Percentiles rank a stretch among this genome's conserved stretches.
phyloP scores from a whole-genome alignment of 2,888 invertebrate species.

The Monoplex corrugatus region DNA sequence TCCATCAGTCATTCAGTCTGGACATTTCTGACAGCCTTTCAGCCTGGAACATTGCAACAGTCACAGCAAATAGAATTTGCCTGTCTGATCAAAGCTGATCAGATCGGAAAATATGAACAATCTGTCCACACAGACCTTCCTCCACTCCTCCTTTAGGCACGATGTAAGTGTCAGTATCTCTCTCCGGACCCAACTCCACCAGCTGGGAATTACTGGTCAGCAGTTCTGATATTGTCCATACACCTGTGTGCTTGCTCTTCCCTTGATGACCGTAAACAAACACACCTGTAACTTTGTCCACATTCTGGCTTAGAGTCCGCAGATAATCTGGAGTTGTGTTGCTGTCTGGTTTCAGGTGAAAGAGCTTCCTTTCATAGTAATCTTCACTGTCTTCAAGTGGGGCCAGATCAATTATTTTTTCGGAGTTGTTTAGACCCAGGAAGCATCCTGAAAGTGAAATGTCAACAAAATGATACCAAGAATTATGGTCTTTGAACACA shows the following conservation, averaged over 20 bases:
- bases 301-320: neutral
- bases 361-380: slow-evolving; percentile 2
- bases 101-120: slow-evolving; percentile 55
- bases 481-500: too few species aligned
- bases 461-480: too few species aligned
- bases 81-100: slow-evolving; percentile 2
- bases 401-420: slow-evolving; percentile 4
- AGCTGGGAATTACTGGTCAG: slow-evolving; percentile 70
- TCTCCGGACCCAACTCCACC: slow-evolving; percentile 64
- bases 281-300: slow-evolving; percentile 26
- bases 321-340: neutral
- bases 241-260: slow-evolving; percentile 68
- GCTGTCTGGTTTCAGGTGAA: neutral
- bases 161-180: slow-evolving; percentile 60
- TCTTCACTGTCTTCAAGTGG: slow-evolving; percentile 10
- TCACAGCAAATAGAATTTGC: too few species aligned
- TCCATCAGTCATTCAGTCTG: too few species aligned
- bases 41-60: too few species aligned
- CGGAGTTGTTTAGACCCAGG: slow-evolving; percentile 38
- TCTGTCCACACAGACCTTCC: slow-evolving; percentile 66
- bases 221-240: slow-evolving; percentile 68
- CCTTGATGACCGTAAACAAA: slow-evolving; percentile 72
- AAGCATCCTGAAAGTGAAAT: slow-evolving; percentile 44
- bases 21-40: too few species aligned
- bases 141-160: slow-evolving; percentile 67